Percentiles rank a stretch among this genome's conserved stretches.
These are phyloP conservation scores for Hycleus phaleratus DNA, from an alignment of 1,140 invertebrate genomes.

Conservation along the genomic window DNA sequence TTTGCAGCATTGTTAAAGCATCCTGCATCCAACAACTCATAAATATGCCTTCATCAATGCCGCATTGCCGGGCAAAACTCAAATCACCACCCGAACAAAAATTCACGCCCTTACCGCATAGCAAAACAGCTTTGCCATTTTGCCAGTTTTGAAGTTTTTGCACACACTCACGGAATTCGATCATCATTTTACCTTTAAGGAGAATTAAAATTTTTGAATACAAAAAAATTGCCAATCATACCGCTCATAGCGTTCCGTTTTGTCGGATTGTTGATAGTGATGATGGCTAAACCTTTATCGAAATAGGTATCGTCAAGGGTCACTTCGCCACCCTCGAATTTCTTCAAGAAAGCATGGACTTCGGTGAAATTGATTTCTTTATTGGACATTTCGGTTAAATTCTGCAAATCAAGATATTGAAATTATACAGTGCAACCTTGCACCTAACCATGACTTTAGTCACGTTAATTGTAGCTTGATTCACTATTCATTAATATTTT, in stretches of 20 bases:
- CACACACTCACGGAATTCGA: slow-evolving; percentile 45
- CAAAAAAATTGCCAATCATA: slow-evolving; percentile 10
- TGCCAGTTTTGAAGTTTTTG: slow-evolving; percentile 44
- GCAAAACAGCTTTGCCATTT: slow-evolving; percentile 49
- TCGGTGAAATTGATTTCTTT: too few relatives aligned
- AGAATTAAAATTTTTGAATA: too few relatives aligned
- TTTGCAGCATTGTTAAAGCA: slow-evolving; percentile 41
- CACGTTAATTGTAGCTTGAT: too few relatives aligned
- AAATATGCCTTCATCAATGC: slow-evolving; percentile 38
- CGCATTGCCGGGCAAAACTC: slow-evolving; percentile 41
- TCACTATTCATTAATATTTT: too few relatives aligned
- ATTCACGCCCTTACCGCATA: slow-evolving; percentile 43
- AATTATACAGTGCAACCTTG: too few relatives aligned
- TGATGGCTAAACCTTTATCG: slow-evolving; percentile 42
- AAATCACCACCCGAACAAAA: slow-evolving; percentile 58
- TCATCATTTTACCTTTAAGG: slow-evolving; percentile 53
- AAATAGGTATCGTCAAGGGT: slow-evolving; percentile 40
- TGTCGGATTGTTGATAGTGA: slow-evolving; percentile 42
- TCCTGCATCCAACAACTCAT: slow-evolving; percentile 50
- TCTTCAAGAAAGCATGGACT: slow-evolving; percentile 20
- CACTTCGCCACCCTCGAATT: slow-evolving; percentile 40
- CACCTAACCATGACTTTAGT: too few relatives aligned
- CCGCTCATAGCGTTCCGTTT: slow-evolving; percentile 47
- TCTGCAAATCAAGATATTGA: too few relatives aligned
- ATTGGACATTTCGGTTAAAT: too few relatives aligned